phyloP scores from a whole-genome alignment of 2,113 vertebrate genomes.

The Geococcyx californianus region DNA sequence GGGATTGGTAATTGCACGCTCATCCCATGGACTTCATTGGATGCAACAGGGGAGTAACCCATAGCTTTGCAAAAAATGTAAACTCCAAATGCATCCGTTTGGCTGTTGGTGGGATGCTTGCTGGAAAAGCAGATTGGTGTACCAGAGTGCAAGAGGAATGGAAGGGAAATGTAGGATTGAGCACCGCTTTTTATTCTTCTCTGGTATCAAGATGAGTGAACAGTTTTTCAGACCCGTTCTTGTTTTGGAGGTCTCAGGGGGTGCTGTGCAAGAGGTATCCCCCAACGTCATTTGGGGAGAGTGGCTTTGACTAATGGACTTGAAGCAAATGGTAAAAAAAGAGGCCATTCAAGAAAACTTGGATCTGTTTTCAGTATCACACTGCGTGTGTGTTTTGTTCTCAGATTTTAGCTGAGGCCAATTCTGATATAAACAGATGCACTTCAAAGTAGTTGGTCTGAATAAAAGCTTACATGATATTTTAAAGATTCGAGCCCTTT shows the following conservation, averaged over 20 bases:
- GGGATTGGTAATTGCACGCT: neutral
- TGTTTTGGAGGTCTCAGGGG: neutral
- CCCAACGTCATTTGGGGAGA: neutral
- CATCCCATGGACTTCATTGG: fast-evolving
- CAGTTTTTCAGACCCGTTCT: neutral
- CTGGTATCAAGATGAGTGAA: neutral
- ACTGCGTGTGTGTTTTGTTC: slow-evolving; percentile 52
- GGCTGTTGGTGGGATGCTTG: neutral
- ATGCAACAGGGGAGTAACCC: neutral
- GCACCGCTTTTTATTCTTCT: neutral
- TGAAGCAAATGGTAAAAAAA: neutral
- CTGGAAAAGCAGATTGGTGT: neutral
- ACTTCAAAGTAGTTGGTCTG: slow-evolving; percentile 60
- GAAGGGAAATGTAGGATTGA: fast-evolving
- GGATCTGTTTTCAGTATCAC: slow-evolving; percentile 28
- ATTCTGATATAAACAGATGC: slow-evolving; percentile 47
- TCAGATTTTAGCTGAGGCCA: slow-evolving; percentile 32
- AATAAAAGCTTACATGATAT: slow-evolving; percentile 58
- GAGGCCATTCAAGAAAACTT: slow-evolving; percentile 1
- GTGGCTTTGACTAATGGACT: neutral
- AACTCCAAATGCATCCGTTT: neutral
- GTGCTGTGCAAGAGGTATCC: neutral
- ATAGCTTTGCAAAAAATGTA: neutral
- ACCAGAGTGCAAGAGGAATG: neutral
- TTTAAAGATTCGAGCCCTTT: slow-evolving; percentile 39